These are phyloP conservation scores for Thalassoma bifasciatum DNA, from an alignment of 2,113 vertebrate species.

Conservation along the genomic window DNA sequence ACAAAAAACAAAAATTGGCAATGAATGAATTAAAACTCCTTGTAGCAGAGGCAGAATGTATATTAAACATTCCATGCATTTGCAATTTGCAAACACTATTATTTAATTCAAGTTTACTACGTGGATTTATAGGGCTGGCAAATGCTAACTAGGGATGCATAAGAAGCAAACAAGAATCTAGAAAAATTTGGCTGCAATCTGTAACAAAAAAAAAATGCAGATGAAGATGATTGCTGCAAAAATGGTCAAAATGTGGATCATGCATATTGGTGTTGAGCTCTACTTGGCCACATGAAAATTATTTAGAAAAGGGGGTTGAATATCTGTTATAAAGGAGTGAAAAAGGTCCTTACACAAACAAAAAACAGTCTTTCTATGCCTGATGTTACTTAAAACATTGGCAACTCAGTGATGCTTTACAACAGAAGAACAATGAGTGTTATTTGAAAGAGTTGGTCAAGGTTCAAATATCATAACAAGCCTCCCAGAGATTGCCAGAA, in stretches of 20 bases:
- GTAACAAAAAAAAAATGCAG: neutral
- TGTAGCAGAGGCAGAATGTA: neutral
- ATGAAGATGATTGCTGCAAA: neutral
- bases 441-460: neutral
- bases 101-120: too few species aligned
- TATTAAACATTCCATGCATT: neutral
- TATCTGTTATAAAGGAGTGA: slow-evolving; percentile 3
- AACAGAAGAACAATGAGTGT: neutral
- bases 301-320: neutral
- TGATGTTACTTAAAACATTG: neutral
- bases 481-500: neutral
- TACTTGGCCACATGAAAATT: neutral
- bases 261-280: neutral
- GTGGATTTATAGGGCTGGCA: too few species aligned
- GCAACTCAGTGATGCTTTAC: neutral
- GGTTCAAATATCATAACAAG: too few species aligned
- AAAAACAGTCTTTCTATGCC: neutral
- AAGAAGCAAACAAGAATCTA: too few species aligned
- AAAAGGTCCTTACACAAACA: neutral
- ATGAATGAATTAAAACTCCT: neutral
- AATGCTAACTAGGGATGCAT: too few species aligned
- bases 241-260: neutral
- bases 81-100: neutral
- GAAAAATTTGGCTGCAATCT: neutral
- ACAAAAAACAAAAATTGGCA: neutral